Conservation (phyloP, 1,140 invertebrate genomes). For the Pseudomyrmex concolor region DNA sequence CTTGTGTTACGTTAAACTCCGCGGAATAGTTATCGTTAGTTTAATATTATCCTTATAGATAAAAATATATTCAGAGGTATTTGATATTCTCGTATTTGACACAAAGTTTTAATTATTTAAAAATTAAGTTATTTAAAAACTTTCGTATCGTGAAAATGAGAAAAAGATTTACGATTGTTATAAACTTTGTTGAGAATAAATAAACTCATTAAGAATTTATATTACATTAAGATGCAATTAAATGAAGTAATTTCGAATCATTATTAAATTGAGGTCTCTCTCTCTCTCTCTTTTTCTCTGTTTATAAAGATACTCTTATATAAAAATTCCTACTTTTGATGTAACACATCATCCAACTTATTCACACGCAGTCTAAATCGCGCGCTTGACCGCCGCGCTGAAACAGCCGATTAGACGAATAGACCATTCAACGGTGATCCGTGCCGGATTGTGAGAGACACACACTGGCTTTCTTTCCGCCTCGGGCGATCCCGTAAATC, state of each 20-base stretch:
- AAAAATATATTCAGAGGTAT: not conserved
- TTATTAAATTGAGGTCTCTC: not conserved
- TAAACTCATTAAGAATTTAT: no score
- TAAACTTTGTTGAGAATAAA: no score
- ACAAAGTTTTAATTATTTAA: not conserved
- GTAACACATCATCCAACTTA: conserved; percentile 1
- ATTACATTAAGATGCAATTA: no score
- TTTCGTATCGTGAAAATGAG: not conserved
- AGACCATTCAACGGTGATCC: conserved; percentile 33
- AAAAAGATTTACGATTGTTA: not conserved
- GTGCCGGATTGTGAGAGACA: conserved; percentile 32
- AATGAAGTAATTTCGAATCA: not conserved
- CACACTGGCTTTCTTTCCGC: conserved; percentile 53
- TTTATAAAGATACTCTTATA: not conserved
- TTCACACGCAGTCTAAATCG: conserved; percentile 7
- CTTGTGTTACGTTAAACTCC: not conserved
- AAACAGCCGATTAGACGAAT: conserved; percentile 51
- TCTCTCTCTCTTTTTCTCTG: no score
- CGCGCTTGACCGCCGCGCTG: conserved; percentile 35
- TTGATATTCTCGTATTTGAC: not conserved
- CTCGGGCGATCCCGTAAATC: conserved; percentile 66
- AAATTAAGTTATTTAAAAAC: not conserved
- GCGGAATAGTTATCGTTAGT: not conserved
- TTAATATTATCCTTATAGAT: not conserved
- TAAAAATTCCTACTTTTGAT: not conserved